Evolutionary conservation across 2,888 invertebrate species (phyloP), one percentile per base, ranked within the genome.

Genomic region (Pristionchus entomophagus): DNA sequence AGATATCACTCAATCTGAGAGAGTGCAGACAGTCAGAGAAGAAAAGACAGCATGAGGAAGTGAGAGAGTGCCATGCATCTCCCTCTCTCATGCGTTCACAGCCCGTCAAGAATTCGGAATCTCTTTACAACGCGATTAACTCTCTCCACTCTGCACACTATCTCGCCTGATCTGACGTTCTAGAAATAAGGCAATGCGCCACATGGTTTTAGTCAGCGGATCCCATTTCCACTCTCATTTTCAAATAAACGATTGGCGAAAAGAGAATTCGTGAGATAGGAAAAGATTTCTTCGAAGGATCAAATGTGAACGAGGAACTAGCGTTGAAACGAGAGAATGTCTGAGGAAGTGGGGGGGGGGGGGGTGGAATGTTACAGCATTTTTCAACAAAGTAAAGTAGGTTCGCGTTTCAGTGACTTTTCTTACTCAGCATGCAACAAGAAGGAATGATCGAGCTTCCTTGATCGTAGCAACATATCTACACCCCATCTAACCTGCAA

Each of bases 1-100:
- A 65, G 65, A 65, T 32, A 65, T 32, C 65, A 65, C 65, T 8
- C 65, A 22, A 65, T 65, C 35, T 22, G 65, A 65, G 65, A 65
- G 65, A n/a, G 5, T 19, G 4, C 65, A 65, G 65, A 38, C 65
- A 19, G 22, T 29, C 19, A 65, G 65, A 65, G 35, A 35, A 19
- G 19, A 17, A 29, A 3, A 65, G 32, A 65, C 35, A 65, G 14
- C 17, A 35, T n/a, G 35, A 35, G 10, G 56, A 35, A 65, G 35
- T 19, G 65, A 65, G 35, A 65, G 65, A 65, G 35, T 19, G 6
- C 35, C 65, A 65, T 35, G 65, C 32, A 65, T 65, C 65, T 38
- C n/a, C n/a, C 65, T 19, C 22, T 32, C 29, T 32, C 32, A 32
- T 17, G 65, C n/a, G 35, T 65, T 65, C 65, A 35, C 65, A 65